Evolutionary conservation across 2,888 invertebrate species (phyloP).

Genomic region (Platycheirus albimanus): DNA sequence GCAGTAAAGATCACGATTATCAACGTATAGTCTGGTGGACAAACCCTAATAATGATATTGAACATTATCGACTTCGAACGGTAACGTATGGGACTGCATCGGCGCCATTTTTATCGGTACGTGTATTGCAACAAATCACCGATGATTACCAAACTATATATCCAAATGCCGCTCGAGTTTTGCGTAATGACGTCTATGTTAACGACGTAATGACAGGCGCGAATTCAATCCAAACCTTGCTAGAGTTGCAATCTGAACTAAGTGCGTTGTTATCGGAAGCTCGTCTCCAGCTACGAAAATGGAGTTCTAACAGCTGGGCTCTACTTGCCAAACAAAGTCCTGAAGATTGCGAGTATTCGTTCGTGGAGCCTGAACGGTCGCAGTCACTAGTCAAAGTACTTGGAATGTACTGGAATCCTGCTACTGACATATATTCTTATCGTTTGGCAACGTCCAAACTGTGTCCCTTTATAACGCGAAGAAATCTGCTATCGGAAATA

Average conservation of each 20-base stretch:
- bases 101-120: slow-evolving; percentile 60
- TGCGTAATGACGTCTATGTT: slow-evolving; percentile 12
- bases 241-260: slow-evolving; percentile 21
- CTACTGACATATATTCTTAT: slow-evolving; percentile 24
- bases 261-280: slow-evolving; percentile 14
- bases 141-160: not conserved
- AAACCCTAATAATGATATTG: slow-evolving; percentile 8
- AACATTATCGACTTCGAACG: slow-evolving; percentile 62
- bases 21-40: slow-evolving; percentile 68
- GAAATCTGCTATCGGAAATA: slow-evolving; percentile 3
- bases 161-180: slow-evolving; percentile 18
- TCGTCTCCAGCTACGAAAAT: too few relatives aligned
- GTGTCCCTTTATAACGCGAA: not conserved
- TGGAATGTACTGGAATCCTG: too few relatives aligned
- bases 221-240: slow-evolving; percentile 3
- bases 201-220: slow-evolving; percentile 35
- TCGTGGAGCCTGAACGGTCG: slow-evolving; percentile 6
- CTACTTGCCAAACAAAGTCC: too few relatives aligned
- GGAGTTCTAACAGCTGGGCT: not conserved
- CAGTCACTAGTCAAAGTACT: slow-evolving; percentile 18
- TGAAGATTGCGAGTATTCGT: slow-evolving; percentile 5
- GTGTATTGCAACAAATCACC: slow-evolving; percentile 57
- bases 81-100: slow-evolving; percentile 69
- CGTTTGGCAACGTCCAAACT: not conserved
- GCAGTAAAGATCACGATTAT: slow-evolving; percentile 49